Evolutionary conservation across 2,888 invertebrate genomes (phyloP), one percentile per base, ranked within the genome.

Genomic region (Mylabris sibirica): DNA sequence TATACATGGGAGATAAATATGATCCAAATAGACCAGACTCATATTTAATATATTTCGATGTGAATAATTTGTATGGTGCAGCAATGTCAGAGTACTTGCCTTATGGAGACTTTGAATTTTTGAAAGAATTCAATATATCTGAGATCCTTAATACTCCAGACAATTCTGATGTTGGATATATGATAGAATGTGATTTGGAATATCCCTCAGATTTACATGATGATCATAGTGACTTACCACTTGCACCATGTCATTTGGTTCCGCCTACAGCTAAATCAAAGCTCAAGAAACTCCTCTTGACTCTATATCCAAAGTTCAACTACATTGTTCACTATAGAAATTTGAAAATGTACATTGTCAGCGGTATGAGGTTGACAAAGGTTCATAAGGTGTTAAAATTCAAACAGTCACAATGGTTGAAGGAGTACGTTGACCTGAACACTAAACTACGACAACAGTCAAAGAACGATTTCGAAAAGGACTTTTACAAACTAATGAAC

Each of bases 171-270:
- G 69, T 64, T 17, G 81, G 81, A 0, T 83, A 84, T 66, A 66
- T 85, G 24, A 73, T 34, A 0, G 60, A 65, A 60, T 22, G 60
- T 38, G 65, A 65, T 65, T 8, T 65, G 5, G 22, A 79, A 22
- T 84, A 85, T 73, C 82, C 82, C 3, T 34, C 73, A 22, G 65
- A 77, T 41, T 67, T 82, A 34, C 82, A 84, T 63, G 74, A 78
- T 17, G 17, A 20, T n/a, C 82, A 66, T 62, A 63, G 14, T 30
- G 66, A 66, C n/a, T 44, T 62, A n/a, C 53, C 60, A 14, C 66
- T 66, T 6, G 60, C 69, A 22, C 44, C 60, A 20, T 8, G 30
- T 1, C 17, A 59, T 38, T 62, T 64, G 26, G 63, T 22, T 24
- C 59, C 63, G 34, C 59, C 61, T 38, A 60, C 26, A 11, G 4